phyloP scores from a whole-genome alignment of 2,888 invertebrate species.

The Eupithecia subumbrata region DNA sequence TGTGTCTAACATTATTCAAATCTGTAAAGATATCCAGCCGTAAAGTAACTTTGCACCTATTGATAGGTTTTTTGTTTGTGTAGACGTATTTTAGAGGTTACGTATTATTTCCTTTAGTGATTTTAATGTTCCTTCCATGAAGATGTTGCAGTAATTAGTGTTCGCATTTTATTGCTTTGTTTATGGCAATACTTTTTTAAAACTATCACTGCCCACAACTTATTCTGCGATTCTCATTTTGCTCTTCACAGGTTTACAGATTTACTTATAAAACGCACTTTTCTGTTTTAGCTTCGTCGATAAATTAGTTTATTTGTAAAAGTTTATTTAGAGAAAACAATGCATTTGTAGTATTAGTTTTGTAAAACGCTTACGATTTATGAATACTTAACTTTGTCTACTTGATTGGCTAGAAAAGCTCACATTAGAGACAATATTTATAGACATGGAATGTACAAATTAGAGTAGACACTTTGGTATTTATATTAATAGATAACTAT shows the following conservation, averaged over 20 bases:
- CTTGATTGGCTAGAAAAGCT: conserved; percentile 30
- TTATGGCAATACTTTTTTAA: conserved; percentile 68
- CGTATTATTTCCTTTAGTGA: conserved; percentile 60
- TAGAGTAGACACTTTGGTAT: conserved; percentile 57
- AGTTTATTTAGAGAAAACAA: background rate
- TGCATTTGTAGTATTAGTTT: conserved; percentile 3
- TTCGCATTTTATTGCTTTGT: conserved; percentile 58
- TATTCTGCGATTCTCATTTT: background rate
- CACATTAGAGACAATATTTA: conserved; percentile 74
- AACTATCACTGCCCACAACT: background rate
- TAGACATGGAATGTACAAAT: conserved; percentile 71
- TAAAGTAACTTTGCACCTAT: conserved; percentile 47
- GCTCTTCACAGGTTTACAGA: background rate
- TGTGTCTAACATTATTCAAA: conserved; percentile 2
- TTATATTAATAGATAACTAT: conserved; percentile 14
- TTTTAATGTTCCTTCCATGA: conserved; percentile 56
- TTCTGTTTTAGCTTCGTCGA: background rate
- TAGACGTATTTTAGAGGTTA: conserved; percentile 57
- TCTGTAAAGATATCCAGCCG: conserved; percentile 2
- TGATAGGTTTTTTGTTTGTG: conserved; percentile 55
- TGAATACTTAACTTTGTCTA: background rate
- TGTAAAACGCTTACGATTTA: background rate
- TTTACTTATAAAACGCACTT: background rate
- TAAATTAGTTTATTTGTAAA: background rate
- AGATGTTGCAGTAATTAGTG: conserved; percentile 44